Evolutionary conservation across 2,113 vertebrate species (phyloP).

Genomic region (Protobothrops mucrosquamatus): DNA sequence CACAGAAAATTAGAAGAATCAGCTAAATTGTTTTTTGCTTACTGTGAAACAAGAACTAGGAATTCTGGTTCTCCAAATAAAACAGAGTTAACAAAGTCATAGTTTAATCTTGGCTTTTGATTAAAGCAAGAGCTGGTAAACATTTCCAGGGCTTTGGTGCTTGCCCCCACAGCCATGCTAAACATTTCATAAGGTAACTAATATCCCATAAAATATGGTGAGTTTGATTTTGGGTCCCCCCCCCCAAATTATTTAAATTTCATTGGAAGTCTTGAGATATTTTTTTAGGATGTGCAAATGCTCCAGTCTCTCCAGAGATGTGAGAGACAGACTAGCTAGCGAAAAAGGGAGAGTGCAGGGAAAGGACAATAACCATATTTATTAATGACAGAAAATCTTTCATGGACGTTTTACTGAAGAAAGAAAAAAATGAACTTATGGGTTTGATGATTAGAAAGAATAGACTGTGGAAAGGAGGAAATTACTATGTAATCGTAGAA

Average conservation of each 20-base stretch:
- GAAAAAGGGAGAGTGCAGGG: not conserved
- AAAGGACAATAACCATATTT: not conserved
- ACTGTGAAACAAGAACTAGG: not conserved
- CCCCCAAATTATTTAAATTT: not conserved
- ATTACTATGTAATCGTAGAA: not conserved
- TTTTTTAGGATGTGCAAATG: not conserved
- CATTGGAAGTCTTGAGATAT: not conserved
- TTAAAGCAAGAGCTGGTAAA: not conserved
- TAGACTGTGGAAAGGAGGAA: not conserved
- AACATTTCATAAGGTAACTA: not conserved
- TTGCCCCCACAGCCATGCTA: not conserved
- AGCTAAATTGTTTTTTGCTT: not conserved
- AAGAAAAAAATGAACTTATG: not conserved
- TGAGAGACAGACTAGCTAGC: not conserved
- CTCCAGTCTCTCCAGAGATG: not conserved
- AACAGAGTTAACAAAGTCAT: not conserved
- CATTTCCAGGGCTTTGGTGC: not conserved
- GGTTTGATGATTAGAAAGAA: not conserved
- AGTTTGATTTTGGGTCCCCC: not conserved
- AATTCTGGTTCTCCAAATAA: not conserved
- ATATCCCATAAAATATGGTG: not conserved
- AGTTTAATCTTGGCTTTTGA: not conserved
- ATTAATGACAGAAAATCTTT: not conserved
- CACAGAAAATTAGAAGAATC: not conserved
- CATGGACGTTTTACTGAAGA: not conserved